Conservation (phyloP, 2,113 vertebrate genomes). For the Ahaetulla prasina region DNA sequence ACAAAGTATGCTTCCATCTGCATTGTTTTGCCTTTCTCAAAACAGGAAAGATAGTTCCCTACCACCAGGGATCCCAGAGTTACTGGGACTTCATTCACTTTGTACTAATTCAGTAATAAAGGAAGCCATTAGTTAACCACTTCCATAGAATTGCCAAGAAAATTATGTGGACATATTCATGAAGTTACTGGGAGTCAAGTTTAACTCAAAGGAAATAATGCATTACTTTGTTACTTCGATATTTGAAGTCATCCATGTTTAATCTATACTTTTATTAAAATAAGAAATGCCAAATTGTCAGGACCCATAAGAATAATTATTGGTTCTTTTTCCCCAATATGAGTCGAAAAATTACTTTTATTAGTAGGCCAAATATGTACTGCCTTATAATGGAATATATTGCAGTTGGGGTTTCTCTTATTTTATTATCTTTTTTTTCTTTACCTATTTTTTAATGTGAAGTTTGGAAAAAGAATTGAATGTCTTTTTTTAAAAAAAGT, state of each 20-base stretch:
- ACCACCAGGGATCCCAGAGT: neutral
- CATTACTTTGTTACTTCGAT: neutral
- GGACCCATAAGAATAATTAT: neutral
- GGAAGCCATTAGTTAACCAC: neutral
- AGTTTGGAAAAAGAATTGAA: neutral
- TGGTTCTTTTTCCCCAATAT: neutral
- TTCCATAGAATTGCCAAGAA: neutral
- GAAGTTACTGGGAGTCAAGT: neutral
- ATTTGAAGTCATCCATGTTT: neutral
- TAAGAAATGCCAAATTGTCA: neutral
- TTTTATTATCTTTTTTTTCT: neutral
- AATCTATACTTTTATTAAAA: neutral
- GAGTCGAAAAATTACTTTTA: neutral
- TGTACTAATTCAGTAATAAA: neutral
- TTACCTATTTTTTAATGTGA: neutral
- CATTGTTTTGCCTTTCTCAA: neutral
- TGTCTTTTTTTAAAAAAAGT: neutral
- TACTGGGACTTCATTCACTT: neutral
- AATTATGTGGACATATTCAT: neutral
- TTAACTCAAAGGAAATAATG: neutral
- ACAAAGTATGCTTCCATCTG: conserved; percentile 2
- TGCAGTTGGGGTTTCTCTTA: neutral
- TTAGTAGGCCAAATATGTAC: neutral
- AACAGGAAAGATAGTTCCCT: neutral
- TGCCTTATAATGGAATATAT: neutral